phyloP scores from a whole-genome alignment of 92 coral and sea anemone genomes.

The Epizoanthus scotinus region DNA sequence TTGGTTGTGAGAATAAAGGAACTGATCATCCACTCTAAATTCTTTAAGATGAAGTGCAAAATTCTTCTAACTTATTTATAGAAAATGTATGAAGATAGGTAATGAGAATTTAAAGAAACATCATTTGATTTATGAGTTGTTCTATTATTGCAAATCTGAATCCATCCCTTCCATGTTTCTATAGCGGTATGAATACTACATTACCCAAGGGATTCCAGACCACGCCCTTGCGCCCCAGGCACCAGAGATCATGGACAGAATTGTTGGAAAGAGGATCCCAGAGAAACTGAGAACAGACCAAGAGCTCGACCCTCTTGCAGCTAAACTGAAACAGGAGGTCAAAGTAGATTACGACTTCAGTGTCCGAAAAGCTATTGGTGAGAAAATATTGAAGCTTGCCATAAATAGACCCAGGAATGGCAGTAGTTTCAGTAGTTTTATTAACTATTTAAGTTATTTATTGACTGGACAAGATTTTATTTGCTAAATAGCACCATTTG shows the following conservation, averaged over 20 bases:
- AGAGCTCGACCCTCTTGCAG: conserved; percentile 79
- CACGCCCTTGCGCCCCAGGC: conserved; percentile 87
- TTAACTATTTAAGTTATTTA: no score
- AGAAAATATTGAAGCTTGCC: conserved; percentile 5
- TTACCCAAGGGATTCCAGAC: conserved; percentile 78
- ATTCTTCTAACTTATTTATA: no score
- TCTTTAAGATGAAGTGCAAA: no score
- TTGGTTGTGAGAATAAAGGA: no score
- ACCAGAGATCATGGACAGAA: conserved; percentile 83
- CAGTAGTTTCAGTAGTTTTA: no score
- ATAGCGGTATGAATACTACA: conserved; percentile 93
- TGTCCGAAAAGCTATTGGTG: conserved; percentile 91
- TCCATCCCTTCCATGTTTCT: not conserved
- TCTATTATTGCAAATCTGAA: not conserved
- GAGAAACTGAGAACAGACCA: conserved; percentile 62
- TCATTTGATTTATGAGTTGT: no score
- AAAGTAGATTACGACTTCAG: conserved; percentile 83
- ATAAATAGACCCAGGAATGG: not conserved
- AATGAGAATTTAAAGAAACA: no score
- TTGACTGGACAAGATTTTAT: no score
- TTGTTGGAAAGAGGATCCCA: conserved; percentile 79
- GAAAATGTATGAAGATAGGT: no score
- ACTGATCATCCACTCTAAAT: no score
- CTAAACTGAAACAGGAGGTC: conserved; percentile 76
- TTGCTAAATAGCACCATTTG: no score